Evolutionary conservation across 2,113 vertebrate species (phyloP).

Genomic region (Hyperopisus bebe): DNA sequence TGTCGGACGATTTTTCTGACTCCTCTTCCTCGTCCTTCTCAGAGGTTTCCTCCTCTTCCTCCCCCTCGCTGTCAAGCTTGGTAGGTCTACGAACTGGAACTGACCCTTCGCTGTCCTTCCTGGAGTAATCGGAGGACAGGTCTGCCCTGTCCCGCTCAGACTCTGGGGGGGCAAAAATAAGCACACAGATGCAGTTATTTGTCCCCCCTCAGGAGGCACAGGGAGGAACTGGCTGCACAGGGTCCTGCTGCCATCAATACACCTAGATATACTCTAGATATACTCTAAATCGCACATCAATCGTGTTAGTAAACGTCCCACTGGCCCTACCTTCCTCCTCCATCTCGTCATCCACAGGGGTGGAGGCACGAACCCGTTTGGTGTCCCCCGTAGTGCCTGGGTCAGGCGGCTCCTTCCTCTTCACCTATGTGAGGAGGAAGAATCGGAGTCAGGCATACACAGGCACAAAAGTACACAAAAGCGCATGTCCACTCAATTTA

Average conservation of each 20-base stretch:
- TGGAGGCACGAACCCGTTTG: slow-evolving; percentile 85
- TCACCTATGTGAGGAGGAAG: slow-evolving; percentile 67
- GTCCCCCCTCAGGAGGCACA: slow-evolving; percentile 30
- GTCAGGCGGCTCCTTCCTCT: slow-evolving; percentile 94
- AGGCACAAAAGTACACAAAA: neutral
- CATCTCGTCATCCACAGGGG: slow-evolving; percentile 84
- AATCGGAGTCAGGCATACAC: neutral
- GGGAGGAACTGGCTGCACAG: neutral
- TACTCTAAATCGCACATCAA: neutral
- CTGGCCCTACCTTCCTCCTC: slow-evolving; percentile 80
- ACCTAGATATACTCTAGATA: neutral
- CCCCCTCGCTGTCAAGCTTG: slow-evolving; percentile 86
- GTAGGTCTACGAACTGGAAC: slow-evolving; percentile 69
- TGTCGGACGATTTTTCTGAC: slow-evolving; percentile 44
- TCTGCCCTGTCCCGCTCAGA: slow-evolving; percentile 66
- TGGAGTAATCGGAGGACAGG: slow-evolving; percentile 66
- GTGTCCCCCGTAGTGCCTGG: slow-evolving; percentile 71
- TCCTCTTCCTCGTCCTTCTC: slow-evolving; percentile 71
- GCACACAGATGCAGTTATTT: neutral
- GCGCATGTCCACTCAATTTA: neutral
- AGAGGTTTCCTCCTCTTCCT: slow-evolving; percentile 49
- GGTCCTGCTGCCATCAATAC: neutral
- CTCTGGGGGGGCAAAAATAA: slow-evolving; percentile 44
- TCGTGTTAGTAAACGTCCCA: too few relatives aligned
- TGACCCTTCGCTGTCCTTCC: slow-evolving; percentile 68